Percentiles rank a stretch among this genome's conserved stretches.
phyloP scores from a whole-genome alignment of 2,113 vertebrate species.

The Cynoglossus semilaevis region DNA sequence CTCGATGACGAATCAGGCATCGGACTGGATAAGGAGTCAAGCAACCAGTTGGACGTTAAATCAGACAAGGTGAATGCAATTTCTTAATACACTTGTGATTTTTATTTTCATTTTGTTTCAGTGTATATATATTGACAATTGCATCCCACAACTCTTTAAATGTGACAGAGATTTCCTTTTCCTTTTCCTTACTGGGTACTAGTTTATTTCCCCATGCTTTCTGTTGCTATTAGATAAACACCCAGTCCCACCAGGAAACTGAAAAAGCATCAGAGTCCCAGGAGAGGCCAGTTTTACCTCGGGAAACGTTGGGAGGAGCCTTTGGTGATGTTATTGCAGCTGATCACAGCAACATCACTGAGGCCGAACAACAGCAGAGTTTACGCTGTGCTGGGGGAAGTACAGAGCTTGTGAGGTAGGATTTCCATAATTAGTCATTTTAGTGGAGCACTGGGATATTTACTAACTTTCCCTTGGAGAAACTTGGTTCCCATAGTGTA shows the following conservation, averaged over 20 bases:
- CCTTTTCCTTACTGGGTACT: background rate
- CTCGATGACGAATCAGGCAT: constrained; percentile 12
- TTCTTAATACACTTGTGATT: too few species aligned
- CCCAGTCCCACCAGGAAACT: constrained; percentile 1
- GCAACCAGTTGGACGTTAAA: background rate
- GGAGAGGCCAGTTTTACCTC: constrained; percentile 24
- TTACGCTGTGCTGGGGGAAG: constrained; percentile 37
- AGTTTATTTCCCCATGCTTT: background rate
- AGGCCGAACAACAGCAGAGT: constrained; percentile 27
- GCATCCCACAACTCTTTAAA: too few species aligned
- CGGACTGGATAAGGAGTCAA: constrained; percentile 25
- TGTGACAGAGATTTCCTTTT: too few species aligned
- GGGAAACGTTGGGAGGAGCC: constrained; percentile 23
- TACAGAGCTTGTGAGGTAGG: constrained; percentile 61
- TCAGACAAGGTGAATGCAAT: constrained; percentile 22
- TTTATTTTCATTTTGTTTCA: too few species aligned
- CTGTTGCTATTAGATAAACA: constrained; percentile 10
- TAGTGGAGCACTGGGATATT: constrained; percentile 32
- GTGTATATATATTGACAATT: too few species aligned
- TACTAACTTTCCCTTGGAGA: constrained; percentile 24
- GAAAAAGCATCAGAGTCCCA: constrained; percentile 18
- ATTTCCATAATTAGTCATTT: constrained; percentile 56
- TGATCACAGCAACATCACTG: constrained; percentile 32
- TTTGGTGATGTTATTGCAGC: constrained; percentile 29
- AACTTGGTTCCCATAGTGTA: constrained; percentile 2